Evolutionary conservation across 2,113 vertebrate genomes (phyloP), one percentile per base, ranked within the genome.

Genomic region (Otocyon megalotis): DNA sequence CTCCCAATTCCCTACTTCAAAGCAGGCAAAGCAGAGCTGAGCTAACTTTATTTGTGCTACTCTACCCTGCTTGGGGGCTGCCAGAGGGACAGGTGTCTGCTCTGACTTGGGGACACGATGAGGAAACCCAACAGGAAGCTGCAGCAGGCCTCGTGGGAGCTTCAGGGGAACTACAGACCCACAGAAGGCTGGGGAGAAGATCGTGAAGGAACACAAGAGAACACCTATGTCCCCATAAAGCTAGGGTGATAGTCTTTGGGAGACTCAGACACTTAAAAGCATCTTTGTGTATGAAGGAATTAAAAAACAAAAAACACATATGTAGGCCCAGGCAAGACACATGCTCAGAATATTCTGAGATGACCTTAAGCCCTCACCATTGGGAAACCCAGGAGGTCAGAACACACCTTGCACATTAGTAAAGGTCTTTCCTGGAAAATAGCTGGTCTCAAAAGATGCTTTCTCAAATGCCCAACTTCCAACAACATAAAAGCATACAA

Each of bases 231-330:
- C 1, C 16, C 30, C 5, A 9, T 53, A 14, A 56, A 30, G 35
- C 15, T 32, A 9, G 26, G 28, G 43, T 86, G 62, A 35, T 24
- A 0, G 6, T 82, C 63, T 88, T 26, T 58, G 77, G 28, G 48
- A 32, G 56, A 43, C 79, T 65, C 43, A 79, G 12, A 79, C 16
- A 48, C 60, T 69, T 19, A 11, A 50, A 43, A 48, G 48, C 48
- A 88, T 16, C 5, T 35, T 0, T 22, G 0, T 37, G 2, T 54
- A 13, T 3, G 3, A 69, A 28, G 8, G 1, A 37, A 60, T 2
- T 3, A 19, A 37, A 62, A 19, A 63, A 5, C 13, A 26, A 30
- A 53, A 26, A 19, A 8, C 32, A 85, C 8, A 26, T 30, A n/a
- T 2, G 1, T 3, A 20, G 8, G 10, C 15, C 26, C 74, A 80